phyloP scores from a whole-genome alignment of 2,113 vertebrate species.

The Marmota flaviventris region DNA sequence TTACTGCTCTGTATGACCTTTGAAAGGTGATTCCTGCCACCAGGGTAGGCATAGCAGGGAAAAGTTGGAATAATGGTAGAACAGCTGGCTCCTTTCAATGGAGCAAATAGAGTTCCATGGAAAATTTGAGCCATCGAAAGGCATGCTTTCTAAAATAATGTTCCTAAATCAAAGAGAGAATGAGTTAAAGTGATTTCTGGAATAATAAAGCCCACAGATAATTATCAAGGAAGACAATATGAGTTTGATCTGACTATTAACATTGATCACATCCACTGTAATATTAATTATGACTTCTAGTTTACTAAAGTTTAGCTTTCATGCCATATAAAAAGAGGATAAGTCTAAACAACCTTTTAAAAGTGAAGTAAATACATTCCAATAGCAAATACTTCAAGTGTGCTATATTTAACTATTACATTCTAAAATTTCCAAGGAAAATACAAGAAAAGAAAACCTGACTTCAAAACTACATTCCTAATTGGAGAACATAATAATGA shows the following conservation, averaged over 20 bases:
- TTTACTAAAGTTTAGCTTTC: not conserved
- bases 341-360: not conserved
- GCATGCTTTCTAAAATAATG: not conserved
- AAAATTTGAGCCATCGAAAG: constrained; percentile 50
- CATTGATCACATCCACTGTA: not conserved
- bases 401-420: not conserved
- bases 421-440: not conserved
- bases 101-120: constrained; percentile 6
- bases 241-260: not conserved
- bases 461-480: not conserved
- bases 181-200: not conserved
- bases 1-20: constrained; percentile 41
- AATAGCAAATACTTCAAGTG: not conserved
- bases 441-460: not conserved
- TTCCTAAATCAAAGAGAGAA: constrained; percentile 22
- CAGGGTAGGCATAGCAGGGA: not conserved
- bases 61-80: not conserved
- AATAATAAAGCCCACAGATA: not conserved
- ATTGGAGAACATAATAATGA: not conserved
- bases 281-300: not conserved
- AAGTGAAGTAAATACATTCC: not conserved
- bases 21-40: constrained; percentile 72
- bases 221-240: not conserved
- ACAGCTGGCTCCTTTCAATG: constrained; percentile 7
- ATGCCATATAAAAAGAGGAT: not conserved